These are phyloP conservation scores for Holothuria glaberrima DNA, from an alignment of 35 echinoderm and acorn worm genomes.

Conservation along the genomic window DNA sequence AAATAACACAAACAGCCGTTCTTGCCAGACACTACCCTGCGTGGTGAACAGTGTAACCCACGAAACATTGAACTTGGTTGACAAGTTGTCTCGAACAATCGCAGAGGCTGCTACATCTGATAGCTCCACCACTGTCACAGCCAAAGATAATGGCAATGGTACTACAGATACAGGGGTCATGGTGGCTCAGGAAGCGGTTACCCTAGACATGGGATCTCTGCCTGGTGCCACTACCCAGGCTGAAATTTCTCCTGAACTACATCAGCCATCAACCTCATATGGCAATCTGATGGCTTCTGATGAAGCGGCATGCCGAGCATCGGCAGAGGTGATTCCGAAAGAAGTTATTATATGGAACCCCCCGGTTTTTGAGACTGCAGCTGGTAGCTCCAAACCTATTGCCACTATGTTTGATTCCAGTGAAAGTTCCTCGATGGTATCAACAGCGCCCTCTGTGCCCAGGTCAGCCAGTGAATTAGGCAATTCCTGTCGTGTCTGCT, in stretches of 20 bases:
- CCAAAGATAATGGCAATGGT: slow-evolving; percentile 58
- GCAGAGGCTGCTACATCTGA: slow-evolving; percentile 1
- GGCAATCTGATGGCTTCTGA: slow-evolving; percentile 28
- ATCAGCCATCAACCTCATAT: slow-evolving; percentile 71
- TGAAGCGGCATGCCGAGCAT: slow-evolving; percentile 33
- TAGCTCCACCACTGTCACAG: slow-evolving; percentile 12
- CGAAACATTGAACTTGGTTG: slow-evolving; percentile 73
- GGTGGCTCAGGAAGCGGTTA: slow-evolving; percentile 44
- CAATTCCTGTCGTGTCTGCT: slow-evolving; percentile 89
- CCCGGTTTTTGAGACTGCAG: slow-evolving; percentile 57
- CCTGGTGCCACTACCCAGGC: slow-evolving; percentile 29
- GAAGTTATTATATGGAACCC: slow-evolving; percentile 86
- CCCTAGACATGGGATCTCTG: slow-evolving; percentile 65
- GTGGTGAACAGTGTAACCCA: slow-evolving; percentile 76
- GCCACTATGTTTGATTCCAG: slow-evolving; percentile 72
- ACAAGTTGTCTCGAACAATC: slow-evolving; percentile 58
- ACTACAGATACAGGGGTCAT: slow-evolving; percentile 45
- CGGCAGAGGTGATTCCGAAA: slow-evolving; percentile 65
- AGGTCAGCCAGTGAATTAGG: slow-evolving; percentile 90
- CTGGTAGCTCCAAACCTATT: slow-evolving; percentile 47
- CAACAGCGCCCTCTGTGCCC: slow-evolving; percentile 81
- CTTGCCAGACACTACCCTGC: slow-evolving; percentile 80
- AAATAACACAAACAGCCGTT: slow-evolving; percentile 62
- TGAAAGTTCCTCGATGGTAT: slow-evolving; percentile 82
- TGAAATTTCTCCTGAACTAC: slow-evolving; percentile 49